phyloP scores from a whole-genome alignment of 2,797 vertebrate species.

The Labroides dimidiatus region DNA sequence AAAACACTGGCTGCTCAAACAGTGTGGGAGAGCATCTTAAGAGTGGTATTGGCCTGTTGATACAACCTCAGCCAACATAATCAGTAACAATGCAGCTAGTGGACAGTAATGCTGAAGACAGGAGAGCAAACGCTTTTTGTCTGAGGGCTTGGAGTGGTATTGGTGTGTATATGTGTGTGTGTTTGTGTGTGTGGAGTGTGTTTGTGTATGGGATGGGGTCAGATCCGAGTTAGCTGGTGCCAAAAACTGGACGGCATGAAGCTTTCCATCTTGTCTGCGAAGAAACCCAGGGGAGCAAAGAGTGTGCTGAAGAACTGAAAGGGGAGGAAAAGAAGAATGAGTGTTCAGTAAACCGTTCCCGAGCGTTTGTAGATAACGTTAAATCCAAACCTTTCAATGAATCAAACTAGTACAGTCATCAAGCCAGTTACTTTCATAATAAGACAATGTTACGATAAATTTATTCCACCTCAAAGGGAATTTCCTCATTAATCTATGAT shows the following conservation, averaged over 20 bases:
- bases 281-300: slow-evolving; percentile 87
- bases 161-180: slow-evolving; percentile 45
- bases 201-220: slow-evolving; percentile 58
- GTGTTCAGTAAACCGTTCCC: neutral
- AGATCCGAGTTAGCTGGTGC: slow-evolving; percentile 86
- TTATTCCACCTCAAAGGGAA: neutral
- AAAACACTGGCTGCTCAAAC: slow-evolving; percentile 50
- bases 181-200: slow-evolving; percentile 27
- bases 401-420: neutral
- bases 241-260: slow-evolving; percentile 89
- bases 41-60: slow-evolving; percentile 71
- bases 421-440: neutral
- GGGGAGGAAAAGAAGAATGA: slow-evolving; percentile 35
- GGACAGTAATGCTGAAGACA: slow-evolving; percentile 80
- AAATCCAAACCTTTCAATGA: slow-evolving; percentile 6
- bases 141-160: slow-evolving; percentile 61
- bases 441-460: neutral
- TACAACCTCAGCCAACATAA: slow-evolving; percentile 76
- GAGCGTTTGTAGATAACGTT: neutral
- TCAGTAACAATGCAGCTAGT: slow-evolving; percentile 76
- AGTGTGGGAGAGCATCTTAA: slow-evolving; percentile 64
- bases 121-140: slow-evolving; percentile 79
- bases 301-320: slow-evolving; percentile 90
- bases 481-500: neutral
- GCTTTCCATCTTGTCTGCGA: slow-evolving; percentile 87